Conservation (phyloP, 2,113 vertebrate species). For the Proteles cristata region DNA sequence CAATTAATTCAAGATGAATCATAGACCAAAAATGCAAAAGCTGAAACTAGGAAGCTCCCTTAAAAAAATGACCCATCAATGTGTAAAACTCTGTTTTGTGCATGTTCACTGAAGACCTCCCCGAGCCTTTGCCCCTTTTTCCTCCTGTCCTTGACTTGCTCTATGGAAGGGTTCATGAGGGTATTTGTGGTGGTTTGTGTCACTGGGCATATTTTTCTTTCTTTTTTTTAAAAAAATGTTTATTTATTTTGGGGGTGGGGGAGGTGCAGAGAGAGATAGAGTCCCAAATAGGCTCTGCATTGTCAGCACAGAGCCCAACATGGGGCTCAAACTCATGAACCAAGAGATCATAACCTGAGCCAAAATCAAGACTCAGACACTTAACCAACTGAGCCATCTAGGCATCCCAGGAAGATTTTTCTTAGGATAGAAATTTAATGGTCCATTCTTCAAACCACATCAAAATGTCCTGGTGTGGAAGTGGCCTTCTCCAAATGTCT, state of each 20-base stretch:
- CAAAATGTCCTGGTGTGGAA: neutral
- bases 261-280: no score
- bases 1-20: conserved; percentile 1
- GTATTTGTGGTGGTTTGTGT: neutral
- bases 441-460: neutral
- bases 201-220: neutral
- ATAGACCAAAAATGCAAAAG: neutral
- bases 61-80: neutral
- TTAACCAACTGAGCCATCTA: no score
- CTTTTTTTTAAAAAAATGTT: no score
- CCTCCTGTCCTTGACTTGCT: neutral
- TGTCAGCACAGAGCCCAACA: no score
- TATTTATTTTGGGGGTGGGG: no score
- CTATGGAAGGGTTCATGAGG: neutral
- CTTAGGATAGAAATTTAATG: neutral
- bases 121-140: neutral
- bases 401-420: neutral
- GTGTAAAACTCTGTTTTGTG: neutral
- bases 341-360: no score
- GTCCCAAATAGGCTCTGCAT: no score
- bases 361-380: no score
- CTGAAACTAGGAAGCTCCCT: neutral
- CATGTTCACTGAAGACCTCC: neutral
- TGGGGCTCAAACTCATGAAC: no score
- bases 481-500: neutral